A percentile compares a stretch with the other conserved stretches of the same genome.
phyloP scores from a whole-genome alignment of 2,113 vertebrate species.

The Cryptotis parvus region DNA sequence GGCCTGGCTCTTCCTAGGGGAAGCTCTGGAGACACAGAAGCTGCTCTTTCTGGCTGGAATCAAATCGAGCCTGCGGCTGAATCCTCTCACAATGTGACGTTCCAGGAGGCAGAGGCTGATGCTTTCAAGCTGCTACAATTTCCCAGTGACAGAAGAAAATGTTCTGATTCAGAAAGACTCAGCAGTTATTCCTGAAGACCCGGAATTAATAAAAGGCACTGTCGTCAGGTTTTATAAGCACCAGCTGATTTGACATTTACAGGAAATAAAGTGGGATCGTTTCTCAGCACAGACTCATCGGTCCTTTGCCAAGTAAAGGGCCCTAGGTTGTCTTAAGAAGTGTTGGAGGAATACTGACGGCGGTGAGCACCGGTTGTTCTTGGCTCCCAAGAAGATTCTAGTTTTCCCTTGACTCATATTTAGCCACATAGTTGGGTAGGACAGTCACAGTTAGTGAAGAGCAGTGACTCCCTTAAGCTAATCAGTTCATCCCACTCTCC shows the following conservation, averaged over 20 bases:
- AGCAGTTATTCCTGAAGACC: background rate
- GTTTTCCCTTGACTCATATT: background rate
- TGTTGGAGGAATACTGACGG: background rate
- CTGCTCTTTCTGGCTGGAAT: background rate
- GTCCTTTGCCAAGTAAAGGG: background rate
- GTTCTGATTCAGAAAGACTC: background rate
- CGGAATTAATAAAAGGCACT: background rate
- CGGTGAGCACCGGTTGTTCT: background rate
- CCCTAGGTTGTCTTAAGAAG: background rate
- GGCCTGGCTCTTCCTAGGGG: background rate
- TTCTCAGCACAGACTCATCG: background rate
- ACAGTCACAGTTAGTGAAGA: background rate
- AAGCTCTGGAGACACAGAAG: background rate
- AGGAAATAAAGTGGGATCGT: background rate
- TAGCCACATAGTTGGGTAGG: background rate
- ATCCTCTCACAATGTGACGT: background rate
- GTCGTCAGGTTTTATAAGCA: rapidly evolving
- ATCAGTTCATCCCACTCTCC: background rate
- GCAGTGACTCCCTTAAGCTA: rapidly evolving
- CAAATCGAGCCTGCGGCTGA: background rate
- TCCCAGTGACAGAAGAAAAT: background rate
- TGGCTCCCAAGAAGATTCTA: background rate
- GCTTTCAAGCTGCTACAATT: background rate
- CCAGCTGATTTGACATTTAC: background rate
- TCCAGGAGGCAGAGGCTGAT: background rate